phyloP scores from a whole-genome alignment of 64 coral and sea anemone genomes.

The Montipora foliosa region DNA sequence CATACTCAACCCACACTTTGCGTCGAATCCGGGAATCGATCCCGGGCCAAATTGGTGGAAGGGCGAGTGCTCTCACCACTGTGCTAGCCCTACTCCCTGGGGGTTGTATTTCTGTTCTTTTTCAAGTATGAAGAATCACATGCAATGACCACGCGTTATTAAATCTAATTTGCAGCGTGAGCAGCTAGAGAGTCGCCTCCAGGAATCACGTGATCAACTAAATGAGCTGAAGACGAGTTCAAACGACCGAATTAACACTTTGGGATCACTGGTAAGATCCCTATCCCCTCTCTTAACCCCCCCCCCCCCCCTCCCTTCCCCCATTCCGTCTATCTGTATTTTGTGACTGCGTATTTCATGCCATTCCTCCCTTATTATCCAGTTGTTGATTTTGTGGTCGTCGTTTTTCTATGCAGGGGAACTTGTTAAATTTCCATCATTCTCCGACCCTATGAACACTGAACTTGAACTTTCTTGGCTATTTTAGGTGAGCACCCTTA shows the following conservation, averaged over 20 bases:
- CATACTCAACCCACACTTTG: no score
- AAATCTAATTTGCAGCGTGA: slow-evolving; percentile 47
- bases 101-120: neutral
- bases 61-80: no score
- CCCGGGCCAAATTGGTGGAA: no score
- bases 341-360: neutral
- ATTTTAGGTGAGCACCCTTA: slow-evolving; percentile 74
- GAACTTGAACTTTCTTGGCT: neutral
- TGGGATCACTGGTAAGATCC: slow-evolving; percentile 56
- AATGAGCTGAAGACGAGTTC: slow-evolving; percentile 49
- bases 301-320: neutral
- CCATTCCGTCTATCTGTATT: neutral
- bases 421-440: no score
- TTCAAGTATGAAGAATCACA: neutral
- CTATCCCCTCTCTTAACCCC: neutral
- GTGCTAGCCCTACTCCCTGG: no score
- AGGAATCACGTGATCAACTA: slow-evolving; percentile 69
- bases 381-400: no score
- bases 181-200: slow-evolving; percentile 60
- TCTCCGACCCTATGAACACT: no score
- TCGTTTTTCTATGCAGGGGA: no score
- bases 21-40: no score
- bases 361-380: neutral
- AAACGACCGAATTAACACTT: slow-evolving; percentile 68
- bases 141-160: no score